A percentile compares a stretch with the other conserved stretches of the same genome.
These are phyloP conservation scores for Phengaris arion DNA, from an alignment of 2,888 invertebrate genomes.

Conservation along the genomic window DNA sequence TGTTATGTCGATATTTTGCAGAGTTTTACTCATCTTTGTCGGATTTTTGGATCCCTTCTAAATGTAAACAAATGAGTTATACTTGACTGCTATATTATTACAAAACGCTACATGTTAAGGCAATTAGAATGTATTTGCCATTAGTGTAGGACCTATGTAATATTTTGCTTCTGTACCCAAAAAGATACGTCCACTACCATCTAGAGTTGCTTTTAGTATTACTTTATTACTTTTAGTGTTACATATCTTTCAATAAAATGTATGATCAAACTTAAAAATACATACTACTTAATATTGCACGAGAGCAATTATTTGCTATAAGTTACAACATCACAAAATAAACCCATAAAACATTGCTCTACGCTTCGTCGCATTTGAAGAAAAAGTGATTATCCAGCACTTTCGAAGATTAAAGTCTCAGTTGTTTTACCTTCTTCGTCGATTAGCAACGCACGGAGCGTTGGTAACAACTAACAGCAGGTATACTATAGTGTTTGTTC, in stretches of 20 bases:
- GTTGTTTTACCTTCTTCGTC: background rate
- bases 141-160: too few relatives aligned
- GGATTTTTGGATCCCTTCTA: background rate
- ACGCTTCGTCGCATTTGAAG: conserved; percentile 6
- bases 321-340: background rate
- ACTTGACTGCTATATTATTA: too few relatives aligned
- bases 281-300: too few relatives aligned
- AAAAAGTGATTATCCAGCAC: conserved; percentile 9
- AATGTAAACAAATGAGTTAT: too few relatives aligned
- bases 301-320: background rate
- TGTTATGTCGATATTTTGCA: background rate
- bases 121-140: too few relatives aligned
- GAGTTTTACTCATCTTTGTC: background rate
- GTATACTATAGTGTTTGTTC: background rate
- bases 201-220: too few relatives aligned
- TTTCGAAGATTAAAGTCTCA: background rate
- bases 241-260: too few relatives aligned
- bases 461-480: background rate
- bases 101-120: too few relatives aligned
- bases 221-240: too few relatives aligned
- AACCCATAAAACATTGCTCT: background rate
- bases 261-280: background rate
- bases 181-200: too few relatives aligned
- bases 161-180: too few relatives aligned
- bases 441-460: background rate